A percentile compares a stretch with the other conserved stretches of the same genome.
Conservation (phyloP, 1,140 invertebrate genomes). For the Cheumatopsyche charites region DNA sequence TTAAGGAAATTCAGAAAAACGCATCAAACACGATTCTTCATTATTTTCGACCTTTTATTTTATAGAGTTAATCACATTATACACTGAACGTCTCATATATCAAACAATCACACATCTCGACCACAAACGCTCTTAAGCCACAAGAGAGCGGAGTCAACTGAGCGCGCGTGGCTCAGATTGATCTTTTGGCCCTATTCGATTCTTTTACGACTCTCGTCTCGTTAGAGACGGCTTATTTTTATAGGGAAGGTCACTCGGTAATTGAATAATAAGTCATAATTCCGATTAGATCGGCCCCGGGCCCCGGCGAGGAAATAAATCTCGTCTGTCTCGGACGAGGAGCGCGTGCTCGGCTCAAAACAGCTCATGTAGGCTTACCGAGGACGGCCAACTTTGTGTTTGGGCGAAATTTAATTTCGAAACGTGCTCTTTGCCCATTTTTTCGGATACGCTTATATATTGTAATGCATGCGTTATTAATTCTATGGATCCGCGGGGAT, state of each 20-base stretch:
- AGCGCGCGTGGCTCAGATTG: conserved; percentile 4
- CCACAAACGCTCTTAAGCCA: too few relatives aligned
- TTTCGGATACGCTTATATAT: not conserved
- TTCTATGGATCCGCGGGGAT: too few relatives aligned
- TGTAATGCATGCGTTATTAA: too few relatives aligned
- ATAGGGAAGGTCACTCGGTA: conserved; percentile 38
- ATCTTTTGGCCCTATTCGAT: conserved; percentile 9
- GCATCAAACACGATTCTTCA: too few relatives aligned
- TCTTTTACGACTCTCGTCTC: conserved; percentile 17
- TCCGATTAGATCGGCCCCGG: conserved; percentile 40
- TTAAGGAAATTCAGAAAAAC: too few relatives aligned
- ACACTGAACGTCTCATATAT: too few relatives aligned
- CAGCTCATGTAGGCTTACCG: conserved; percentile 33
- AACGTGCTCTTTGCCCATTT: not conserved
- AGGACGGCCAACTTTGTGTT: not conserved
- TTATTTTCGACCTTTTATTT: too few relatives aligned
- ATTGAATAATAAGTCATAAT: conserved; percentile 46
- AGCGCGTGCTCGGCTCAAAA: conserved; percentile 31
- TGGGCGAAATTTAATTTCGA: conserved; percentile 1
- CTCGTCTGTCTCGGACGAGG: conserved; percentile 14
- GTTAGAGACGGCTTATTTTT: conserved; percentile 25
- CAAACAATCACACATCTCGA: too few relatives aligned
- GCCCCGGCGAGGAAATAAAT: conserved; percentile 30
- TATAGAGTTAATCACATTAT: too few relatives aligned
- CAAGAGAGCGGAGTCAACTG: too few relatives aligned